phyloP scores from a whole-genome alignment of 2,113 vertebrate genomes.

The Maccullochella peelii region DNA sequence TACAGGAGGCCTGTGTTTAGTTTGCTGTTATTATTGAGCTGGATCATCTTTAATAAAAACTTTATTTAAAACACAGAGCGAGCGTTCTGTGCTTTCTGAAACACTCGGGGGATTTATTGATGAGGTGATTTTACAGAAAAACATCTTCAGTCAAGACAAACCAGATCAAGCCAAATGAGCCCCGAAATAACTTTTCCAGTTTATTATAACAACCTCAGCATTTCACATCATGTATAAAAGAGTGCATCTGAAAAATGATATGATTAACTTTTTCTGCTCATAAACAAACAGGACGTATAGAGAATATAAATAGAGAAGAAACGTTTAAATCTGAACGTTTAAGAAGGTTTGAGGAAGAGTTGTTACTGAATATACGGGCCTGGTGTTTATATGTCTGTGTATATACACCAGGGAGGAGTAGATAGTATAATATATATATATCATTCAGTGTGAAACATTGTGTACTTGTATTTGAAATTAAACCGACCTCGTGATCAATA shows the following conservation, averaged over 20 bases:
- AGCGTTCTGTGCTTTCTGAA: background rate
- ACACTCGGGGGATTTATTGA: background rate
- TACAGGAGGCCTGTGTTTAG: constrained; percentile 67
- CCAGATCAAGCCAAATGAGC: background rate
- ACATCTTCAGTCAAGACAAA: background rate
- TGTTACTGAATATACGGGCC: background rate
- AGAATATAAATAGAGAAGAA: constrained; percentile 27
- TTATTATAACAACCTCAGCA: constrained; percentile 47
- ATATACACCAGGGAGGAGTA: background rate
- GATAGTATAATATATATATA: background rate
- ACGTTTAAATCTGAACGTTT: background rate
- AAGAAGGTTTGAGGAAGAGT: background rate
- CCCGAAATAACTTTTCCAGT: background rate
- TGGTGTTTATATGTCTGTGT: background rate
- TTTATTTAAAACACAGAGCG: constrained; percentile 87
- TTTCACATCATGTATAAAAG: constrained; percentile 55
- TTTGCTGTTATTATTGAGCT: constrained; percentile 66
- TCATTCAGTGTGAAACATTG: constrained; percentile 5
- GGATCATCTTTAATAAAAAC: constrained; percentile 90
- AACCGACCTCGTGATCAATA: constrained; percentile 28
- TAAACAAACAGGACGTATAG: background rate
- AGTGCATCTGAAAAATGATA: constrained; percentile 43
- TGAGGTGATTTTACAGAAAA: too few species aligned
- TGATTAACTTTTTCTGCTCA: background rate
- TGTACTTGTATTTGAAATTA: background rate